Percentiles rank a stretch among this genome's conserved stretches.
These are phyloP conservation scores for Sitta carolinensis DNA, from an alignment of 2,797 vertebrate species.

Conservation along the genomic window DNA sequence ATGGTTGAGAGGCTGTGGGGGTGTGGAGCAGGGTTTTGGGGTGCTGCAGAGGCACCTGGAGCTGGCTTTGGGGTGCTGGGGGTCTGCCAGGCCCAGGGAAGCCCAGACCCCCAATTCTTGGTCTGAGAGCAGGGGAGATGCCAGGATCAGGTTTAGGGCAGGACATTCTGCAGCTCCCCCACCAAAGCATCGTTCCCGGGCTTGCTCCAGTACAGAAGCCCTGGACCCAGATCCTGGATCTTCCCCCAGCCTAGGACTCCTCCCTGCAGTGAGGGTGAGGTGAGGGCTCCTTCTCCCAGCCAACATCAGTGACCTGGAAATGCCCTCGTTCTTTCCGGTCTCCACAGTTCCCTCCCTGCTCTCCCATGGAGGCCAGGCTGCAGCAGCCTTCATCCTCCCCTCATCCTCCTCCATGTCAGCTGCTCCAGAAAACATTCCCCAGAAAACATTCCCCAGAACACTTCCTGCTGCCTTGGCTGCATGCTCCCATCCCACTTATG, in stretches of 20 bases:
- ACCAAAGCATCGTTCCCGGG: rapidly evolving
- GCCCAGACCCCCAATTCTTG: background rate
- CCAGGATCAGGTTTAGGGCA: background rate
- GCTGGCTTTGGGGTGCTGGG: background rate
- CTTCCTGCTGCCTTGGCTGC: background rate
- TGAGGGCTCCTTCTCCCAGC: background rate
- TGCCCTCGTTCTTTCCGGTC: rapidly evolving
- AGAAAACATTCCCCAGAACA: background rate
- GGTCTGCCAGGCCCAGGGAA: background rate
- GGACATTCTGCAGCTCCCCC: background rate
- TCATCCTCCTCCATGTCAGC: background rate
- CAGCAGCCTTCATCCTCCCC: background rate
- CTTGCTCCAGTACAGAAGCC: rapidly evolving
- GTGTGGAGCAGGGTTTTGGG: too few relatives aligned
- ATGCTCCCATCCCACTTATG: rapidly evolving
- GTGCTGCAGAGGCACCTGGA: background rate
- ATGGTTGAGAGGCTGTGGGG: background rate
- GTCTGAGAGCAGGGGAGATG: background rate
- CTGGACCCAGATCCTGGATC: background rate
- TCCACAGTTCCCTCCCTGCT: rapidly evolving
- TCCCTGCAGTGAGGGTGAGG: rapidly evolving
- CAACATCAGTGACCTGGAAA: background rate
- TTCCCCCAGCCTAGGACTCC: background rate
- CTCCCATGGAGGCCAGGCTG: rapidly evolving
- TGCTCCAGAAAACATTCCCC: background rate